Base-by-base conservation (phyloP, 2,888 invertebrate species). In the Epirrhoe tristata region DNA sequence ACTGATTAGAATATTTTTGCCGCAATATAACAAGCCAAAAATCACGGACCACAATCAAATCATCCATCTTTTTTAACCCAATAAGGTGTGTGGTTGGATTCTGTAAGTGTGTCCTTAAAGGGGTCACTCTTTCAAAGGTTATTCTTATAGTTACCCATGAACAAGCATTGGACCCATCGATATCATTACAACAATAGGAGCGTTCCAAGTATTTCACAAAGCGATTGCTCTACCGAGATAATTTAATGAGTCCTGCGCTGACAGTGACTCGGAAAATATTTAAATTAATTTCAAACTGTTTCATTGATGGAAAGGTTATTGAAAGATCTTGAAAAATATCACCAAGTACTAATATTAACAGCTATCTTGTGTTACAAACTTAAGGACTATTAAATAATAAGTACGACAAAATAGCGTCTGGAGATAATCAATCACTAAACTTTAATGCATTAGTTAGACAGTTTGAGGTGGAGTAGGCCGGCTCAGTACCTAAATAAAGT, bases 231-330 rank as follows among this genome's bases (percentile, higher is more conserved):
- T 65, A 58, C 57, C 73, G 73, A 24, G 59, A 57, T 73, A 74
- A 74, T 74, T 74, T 74, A 73, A 74, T 70, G 70, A 74, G 69
- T 34, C 59, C 52, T 62, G 56, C 55, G 34, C 58, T 64, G 71
- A 59, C 60, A 55, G 57, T 50, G 58, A 60, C 66, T 57, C 32
- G 51, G 63, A 63, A 67, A 72, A 72, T 74, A 72, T 72, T 71
- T 71, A 70, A 70, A 71, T 72, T 71, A 69, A 67, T 71, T 70
- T 69, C 55, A 69, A 69, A 70, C 66, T 70, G 68, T 68, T 74
- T 70, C 59, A 74, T 71, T 66, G 69, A 63, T 57, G 63, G 54
- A 55, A 51, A 39, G 31, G 52, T 46, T 50, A 24, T 58, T 59
- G 12, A 61, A 54, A 63, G 24, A 51, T 17, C 32, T 46, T 59